These are phyloP conservation scores for Corythucha ciliata DNA, from an alignment of 2,888 invertebrate genomes.

Conservation along the genomic window DNA sequence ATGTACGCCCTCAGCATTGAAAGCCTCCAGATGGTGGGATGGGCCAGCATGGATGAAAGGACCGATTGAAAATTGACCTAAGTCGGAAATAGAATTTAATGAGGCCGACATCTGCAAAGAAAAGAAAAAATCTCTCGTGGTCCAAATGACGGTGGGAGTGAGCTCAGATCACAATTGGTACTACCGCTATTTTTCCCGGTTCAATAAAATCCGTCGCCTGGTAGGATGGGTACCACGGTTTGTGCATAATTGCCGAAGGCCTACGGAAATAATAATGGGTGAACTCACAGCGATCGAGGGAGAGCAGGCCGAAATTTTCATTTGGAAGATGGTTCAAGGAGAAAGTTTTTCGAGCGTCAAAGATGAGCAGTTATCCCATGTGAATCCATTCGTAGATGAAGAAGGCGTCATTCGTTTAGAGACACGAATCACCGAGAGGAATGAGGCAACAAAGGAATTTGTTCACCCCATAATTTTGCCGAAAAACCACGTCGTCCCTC, in stretches of 20 bases:
- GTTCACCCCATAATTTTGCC: constrained; percentile 19
- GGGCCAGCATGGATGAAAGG: background rate
- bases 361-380: too few relatives aligned
- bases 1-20: background rate
- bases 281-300: background rate
- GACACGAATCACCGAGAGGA: constrained; percentile 1
- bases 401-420: constrained; percentile 6
- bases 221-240: constrained; percentile 11
- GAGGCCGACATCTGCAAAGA: background rate
- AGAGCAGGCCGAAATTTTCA: background rate
- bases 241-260: background rate
- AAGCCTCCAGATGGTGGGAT: constrained; percentile 18
- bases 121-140: background rate
- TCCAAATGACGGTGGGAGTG: too few relatives aligned
- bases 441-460: constrained; percentile 4
- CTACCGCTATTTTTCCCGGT: constrained; percentile 11
- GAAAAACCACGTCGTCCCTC: background rate
- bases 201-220: background rate
- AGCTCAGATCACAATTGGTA: too few relatives aligned
- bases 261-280: background rate
- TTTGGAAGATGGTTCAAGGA: background rate
- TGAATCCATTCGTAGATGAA: background rate
- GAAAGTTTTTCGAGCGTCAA: background rate
- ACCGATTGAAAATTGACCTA: background rate
- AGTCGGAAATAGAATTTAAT: background rate